Conservation (phyloP, 1,140 invertebrate species). For the Drosophila erecta region DNA sequence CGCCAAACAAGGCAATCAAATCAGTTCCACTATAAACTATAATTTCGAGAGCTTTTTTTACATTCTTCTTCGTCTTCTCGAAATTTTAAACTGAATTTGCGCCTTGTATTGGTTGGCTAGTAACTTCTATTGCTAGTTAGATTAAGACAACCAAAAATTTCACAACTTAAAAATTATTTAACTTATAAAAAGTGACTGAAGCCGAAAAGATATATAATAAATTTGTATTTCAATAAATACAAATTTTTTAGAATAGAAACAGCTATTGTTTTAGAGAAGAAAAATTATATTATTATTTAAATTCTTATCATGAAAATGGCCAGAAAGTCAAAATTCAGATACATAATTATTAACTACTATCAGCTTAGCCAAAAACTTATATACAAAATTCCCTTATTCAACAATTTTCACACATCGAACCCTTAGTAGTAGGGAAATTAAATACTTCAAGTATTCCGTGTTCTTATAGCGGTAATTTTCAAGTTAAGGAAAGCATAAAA, state of each 20-base stretch:
- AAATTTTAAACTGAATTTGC: conserved; percentile 7
- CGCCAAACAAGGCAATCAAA: conserved; percentile 31
- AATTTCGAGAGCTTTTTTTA: too few species aligned
- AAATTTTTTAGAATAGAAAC: too few species aligned
- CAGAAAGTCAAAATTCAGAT: too few species aligned
- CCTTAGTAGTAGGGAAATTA: background rate
- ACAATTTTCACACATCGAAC: background rate
- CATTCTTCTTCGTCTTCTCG: background rate
- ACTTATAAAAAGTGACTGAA: too few species aligned
- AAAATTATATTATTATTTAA: too few species aligned
- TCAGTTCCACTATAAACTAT: conserved; percentile 4
- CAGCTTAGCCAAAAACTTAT: too few species aligned
- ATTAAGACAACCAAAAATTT: background rate
- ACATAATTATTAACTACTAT: too few species aligned
- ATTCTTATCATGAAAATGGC: too few species aligned
- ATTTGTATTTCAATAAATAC: too few species aligned
- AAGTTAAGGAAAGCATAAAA: conserved; percentile 56
- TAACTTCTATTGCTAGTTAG: background rate
- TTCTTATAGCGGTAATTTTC: conserved; percentile 52
- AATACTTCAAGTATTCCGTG: conserved; percentile 4
- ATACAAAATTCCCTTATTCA: background rate
- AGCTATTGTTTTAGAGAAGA: too few species aligned
- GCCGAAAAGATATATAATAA: too few species aligned
- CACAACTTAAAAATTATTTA: background rate
- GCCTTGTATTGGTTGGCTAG: conserved; percentile 29